These are phyloP conservation scores for Halichondria panicea DNA, from an alignment of 37 sponge, comb jelly and placozoan genomes.

Conservation along the genomic window DNA sequence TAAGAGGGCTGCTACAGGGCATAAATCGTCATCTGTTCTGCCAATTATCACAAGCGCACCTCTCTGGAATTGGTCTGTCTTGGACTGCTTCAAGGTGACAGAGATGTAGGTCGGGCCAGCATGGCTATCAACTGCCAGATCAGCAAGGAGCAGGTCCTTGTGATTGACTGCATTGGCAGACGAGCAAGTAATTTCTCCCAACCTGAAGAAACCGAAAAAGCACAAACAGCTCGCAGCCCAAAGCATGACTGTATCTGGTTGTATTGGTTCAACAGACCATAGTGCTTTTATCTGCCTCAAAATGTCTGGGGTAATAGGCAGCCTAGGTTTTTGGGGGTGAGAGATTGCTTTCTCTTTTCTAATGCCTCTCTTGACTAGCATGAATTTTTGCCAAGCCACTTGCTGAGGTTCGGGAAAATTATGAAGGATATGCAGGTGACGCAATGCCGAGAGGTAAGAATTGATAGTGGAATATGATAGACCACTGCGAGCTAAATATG, in stretches of 20 bases:
- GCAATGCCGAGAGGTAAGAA: constrained; percentile 52
- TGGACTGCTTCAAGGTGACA: constrained; percentile 28
- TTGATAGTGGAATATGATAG: constrained; percentile 48
- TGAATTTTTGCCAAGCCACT: constrained; percentile 28
- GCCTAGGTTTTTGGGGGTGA: too few relatives aligned
- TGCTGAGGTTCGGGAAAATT: constrained; percentile 46
- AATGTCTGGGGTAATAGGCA: too few relatives aligned
- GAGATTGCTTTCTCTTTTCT: neutral
- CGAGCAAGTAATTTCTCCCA: constrained; percentile 9
- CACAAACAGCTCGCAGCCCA: constrained; percentile 24
- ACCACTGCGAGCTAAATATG: constrained; percentile 25
- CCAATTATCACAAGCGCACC: constrained; percentile 31
- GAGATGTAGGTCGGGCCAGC: neutral
- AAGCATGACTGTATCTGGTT: too few relatives aligned
- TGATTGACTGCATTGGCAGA: neutral
- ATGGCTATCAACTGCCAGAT: constrained; percentile 6
- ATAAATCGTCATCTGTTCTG: constrained; percentile 15
- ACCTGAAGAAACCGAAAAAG: constrained; percentile 46
- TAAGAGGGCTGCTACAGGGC: constrained; percentile 26
- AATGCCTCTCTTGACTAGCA: constrained; percentile 51
- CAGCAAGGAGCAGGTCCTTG: neutral
- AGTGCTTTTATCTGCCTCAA: too few relatives aligned
- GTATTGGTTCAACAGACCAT: too few relatives aligned
- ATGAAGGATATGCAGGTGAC: constrained; percentile 31
- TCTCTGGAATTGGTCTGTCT: constrained; percentile 34